Evolutionary conservation across 1,140 invertebrate species (phyloP).

Genomic region (Drosophila azteca): DNA sequence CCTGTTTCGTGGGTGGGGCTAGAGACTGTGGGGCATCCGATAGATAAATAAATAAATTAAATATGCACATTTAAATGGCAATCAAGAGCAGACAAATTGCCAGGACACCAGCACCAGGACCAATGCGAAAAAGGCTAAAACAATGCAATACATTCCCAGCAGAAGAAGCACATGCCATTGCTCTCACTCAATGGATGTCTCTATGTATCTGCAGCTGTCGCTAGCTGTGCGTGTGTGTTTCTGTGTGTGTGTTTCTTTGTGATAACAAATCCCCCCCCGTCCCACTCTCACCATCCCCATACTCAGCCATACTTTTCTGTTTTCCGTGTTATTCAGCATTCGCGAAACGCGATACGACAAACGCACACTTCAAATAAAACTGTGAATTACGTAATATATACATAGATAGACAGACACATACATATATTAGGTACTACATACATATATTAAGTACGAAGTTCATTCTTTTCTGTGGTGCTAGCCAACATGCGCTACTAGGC

Average conservation of each 20-base stretch:
- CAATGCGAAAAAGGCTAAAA: conserved; percentile 19
- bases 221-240: neutral
- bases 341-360: conserved; percentile 10
- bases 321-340: conserved; percentile 56
- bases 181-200: conserved; percentile 24
- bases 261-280: conserved; percentile 37
- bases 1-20: too few relatives aligned
- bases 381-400: conserved; percentile 33
- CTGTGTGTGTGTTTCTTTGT: conserved; percentile 3
- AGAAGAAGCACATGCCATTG: conserved; percentile 12
- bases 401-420: too few relatives aligned
- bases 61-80: conserved; percentile 72
- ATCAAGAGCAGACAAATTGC: conserved; percentile 52
- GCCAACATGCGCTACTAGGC: conserved; percentile 61
- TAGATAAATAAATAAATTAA: conserved; percentile 70
- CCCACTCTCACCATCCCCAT: neutral
- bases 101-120: conserved; percentile 29
- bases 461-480: conserved; percentile 40
- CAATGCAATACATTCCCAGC: conserved; percentile 31
- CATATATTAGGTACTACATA: too few relatives aligned
- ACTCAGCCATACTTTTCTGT: conserved; percentile 16
- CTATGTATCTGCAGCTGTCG: conserved; percentile 22
- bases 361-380: conserved; percentile 44
- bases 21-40: conserved; percentile 14
- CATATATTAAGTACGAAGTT: conserved; percentile 33